A percentile compares a stretch with the other conserved stretches of the same genome.
Evolutionary conservation across 2,888 invertebrate species (phyloP).

Genomic region (Erebia ligea): DNA sequence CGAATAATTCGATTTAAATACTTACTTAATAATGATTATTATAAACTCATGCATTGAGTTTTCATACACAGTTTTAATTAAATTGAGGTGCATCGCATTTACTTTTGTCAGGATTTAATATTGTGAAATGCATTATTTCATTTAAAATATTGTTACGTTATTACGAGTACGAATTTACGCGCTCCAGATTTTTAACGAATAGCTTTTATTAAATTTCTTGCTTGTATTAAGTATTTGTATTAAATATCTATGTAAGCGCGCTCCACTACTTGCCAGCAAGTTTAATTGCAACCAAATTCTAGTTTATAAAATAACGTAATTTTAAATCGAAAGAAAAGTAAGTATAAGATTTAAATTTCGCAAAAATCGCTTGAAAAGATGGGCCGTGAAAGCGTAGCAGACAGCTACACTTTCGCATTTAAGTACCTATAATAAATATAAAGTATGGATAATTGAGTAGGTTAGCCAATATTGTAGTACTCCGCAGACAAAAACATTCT

Average conservation of each 20-base stretch:
- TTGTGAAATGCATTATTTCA: neutral
- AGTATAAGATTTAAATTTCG: no score
- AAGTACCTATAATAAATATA: no score
- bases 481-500: neutral
- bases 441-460: no score
- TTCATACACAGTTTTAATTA: slow-evolving; percentile 7
- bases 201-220: neutral
- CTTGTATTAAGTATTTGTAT: neutral
- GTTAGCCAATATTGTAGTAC: neutral
- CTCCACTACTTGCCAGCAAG: no score
- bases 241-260: neutral
- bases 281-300: no score
- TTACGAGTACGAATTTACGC: neutral
- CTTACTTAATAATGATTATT: no score
- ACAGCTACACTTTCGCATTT: no score
- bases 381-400: no score
- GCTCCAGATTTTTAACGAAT: neutral
- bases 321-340: no score
- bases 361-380: no score
- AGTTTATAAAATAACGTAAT: no score
- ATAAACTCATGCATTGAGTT: neutral
- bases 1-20: no score
- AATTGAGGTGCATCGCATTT: neutral
- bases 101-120: neutral
- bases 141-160: neutral